Base-by-base conservation (phyloP, 2,113 vertebrate species). In the Podilymbus podiceps region DNA sequence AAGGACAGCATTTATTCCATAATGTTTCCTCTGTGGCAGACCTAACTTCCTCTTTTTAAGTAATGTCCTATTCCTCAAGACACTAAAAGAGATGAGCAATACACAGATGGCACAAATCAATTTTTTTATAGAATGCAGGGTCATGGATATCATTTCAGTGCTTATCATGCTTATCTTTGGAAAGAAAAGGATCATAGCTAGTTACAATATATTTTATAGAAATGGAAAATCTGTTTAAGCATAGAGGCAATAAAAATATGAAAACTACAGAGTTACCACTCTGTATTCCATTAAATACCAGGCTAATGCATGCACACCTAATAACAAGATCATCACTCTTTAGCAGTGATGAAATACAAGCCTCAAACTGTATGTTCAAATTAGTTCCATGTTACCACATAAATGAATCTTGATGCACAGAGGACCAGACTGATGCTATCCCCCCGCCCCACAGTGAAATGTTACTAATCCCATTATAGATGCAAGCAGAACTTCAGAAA, bases 1-100 rank as follows among this genome's bases (percentile, higher is more conserved):
- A 95, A 66, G 40, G 67, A 76, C 71, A 93, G 63, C 67, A 86
- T 63, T 95, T 81, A 95, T 94, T 80, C 27, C 52, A 28, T 24
- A 95, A 85, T 68, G 49, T 76, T 93, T 85, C 78, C 79, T 93
- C 77, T 93, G 91, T 60, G 75, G 83, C 42, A 94, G 44, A 80
- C 73, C 56, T 60, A 72, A 66, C 23, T 76, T 93, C 31, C 38
- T 79, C 31, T 69, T 81, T 71, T 81, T 73, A 91, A 89, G 59
- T 73, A 50, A 56, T 74, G 52, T 68, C 42, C 38, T 79, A 9
- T 27, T 89, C 56, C 80, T 93, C 77, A 88, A 89, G 58, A 82
- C 12, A 56, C 40, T 56, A 30, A 49, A 71, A 77, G 81, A 82
- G 23, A 80, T 63, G 25, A 77, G 50, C 50, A 85, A 83, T 56